Conservation (phyloP, 37 sponge, comb jelly and placozoan species). For the Halichondria panicea region DNA sequence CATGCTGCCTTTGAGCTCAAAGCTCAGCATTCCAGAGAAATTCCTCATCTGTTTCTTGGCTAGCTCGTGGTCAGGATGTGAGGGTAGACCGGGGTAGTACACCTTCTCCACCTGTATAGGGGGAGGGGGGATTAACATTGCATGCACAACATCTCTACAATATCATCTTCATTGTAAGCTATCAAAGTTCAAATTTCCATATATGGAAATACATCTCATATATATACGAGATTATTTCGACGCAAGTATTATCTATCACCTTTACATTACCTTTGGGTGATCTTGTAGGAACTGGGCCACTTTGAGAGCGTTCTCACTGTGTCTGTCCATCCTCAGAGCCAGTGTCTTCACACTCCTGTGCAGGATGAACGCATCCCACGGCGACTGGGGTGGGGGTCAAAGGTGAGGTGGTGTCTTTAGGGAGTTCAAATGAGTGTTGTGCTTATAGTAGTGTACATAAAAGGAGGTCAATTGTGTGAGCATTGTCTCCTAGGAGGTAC, state of each 20-base stretch:
- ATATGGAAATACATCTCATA: too few species aligned
- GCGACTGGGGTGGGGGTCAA: constrained; percentile 37
- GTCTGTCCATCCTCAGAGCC: constrained; percentile 73
- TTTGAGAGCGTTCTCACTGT: constrained; percentile 63
- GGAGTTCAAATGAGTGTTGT: too few species aligned
- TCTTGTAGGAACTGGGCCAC: constrained; percentile 66
- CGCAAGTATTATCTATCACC: too few species aligned
- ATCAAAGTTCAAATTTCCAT: too few species aligned
- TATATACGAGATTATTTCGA: too few species aligned
- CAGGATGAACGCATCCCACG: constrained; percentile 69
- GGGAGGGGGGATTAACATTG: neutral
- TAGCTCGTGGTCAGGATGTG: constrained; percentile 73
- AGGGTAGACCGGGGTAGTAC: constrained; percentile 68
- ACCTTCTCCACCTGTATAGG: constrained; percentile 39
- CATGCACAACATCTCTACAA: neutral
- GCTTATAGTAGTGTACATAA: neutral
- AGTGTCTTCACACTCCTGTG: constrained; percentile 77
- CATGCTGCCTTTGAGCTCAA: constrained; percentile 47
- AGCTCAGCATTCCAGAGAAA: constrained; percentile 75
- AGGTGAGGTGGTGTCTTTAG: too few species aligned
- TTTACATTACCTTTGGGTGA: constrained; percentile 52
- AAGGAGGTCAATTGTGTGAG: too few species aligned
- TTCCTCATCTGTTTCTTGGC: constrained; percentile 66
- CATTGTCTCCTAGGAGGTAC: too few species aligned
- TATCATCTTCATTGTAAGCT: neutral